Base-by-base conservation (phyloP, 2,113 vertebrate genomes). In the Eulacestoma nigropectus region DNA sequence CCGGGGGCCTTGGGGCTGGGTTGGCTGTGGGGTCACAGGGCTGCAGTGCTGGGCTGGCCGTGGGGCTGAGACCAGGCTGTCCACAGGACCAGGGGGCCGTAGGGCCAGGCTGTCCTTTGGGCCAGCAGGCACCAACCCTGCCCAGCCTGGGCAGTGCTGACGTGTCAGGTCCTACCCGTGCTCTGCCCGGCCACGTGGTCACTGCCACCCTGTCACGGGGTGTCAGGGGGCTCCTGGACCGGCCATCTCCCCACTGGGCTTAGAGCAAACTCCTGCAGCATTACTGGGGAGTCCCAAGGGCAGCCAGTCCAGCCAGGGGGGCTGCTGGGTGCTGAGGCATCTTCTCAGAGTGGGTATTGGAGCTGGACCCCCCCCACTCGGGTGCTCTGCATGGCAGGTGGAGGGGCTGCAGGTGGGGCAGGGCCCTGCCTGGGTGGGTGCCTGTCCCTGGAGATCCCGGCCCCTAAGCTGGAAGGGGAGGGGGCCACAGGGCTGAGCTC, bases 281-380 rank as follows among this genome's bases (percentile, higher is more conserved):
- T 11, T 29, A 4, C 3, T 8, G 11, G 18, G n/a, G 10, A 17
- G 11, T 8, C n/a, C 47, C 47, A 44, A 8, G 13, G 18, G 44
- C 0, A 0, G 8, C 29, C 7, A 11, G 16, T 23, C 16, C 56
- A 37, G 47, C 62, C 20, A 0, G 6, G 30, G 16, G 33, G 13
- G 13, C 26, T 65, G 27, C 57, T 39, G 42, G 29, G 35, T 13
- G 15, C 68, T 47, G 52, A 42, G 62, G 39, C 25, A 21, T 67
- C 52, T 32, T 53, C 11, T 33, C 4, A 9, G 39, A 32, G 33
- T 44, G 27, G 65, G 11, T 21, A 5, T 0, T 1, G 33, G 49
- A 30, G 13, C 30, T 47, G 75, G 55, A 41, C 1, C 8, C 32
- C 39, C 39, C 18, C 6, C 8, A 6, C 8, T 5, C 0, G 0